Evolutionary conservation across 2,888 invertebrate genomes (phyloP).

Genomic region (Callosobruchus maculatus): DNA sequence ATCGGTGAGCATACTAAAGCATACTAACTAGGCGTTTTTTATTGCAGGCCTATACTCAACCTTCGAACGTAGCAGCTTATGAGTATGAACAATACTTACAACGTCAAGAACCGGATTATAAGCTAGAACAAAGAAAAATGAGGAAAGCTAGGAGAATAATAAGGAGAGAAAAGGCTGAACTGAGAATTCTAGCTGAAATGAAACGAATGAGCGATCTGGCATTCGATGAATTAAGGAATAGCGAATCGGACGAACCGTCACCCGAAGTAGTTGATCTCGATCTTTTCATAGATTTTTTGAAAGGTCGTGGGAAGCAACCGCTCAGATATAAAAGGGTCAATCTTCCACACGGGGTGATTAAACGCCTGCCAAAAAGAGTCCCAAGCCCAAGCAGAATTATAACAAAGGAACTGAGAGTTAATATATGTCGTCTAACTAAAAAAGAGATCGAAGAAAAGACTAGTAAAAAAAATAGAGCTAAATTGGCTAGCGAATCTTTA

Average conservation of each 20-base stretch:
- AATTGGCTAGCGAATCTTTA: neutral
- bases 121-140: neutral
- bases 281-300: neutral
- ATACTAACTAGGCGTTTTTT: too few relatives aligned
- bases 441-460: neutral
- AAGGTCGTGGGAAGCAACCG: neutral
- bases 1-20: too few relatives aligned
- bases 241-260: neutral
- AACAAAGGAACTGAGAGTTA: slow-evolving; percentile 21
- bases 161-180: neutral
- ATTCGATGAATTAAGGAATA: neutral
- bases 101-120: neutral
- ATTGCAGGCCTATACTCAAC: too few relatives aligned
- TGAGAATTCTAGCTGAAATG: neutral
- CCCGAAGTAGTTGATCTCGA: neutral
- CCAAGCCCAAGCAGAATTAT: slow-evolving; percentile 9
- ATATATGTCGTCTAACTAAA: slow-evolving; percentile 17
- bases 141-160: neutral
- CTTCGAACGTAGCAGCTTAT: too few relatives aligned
- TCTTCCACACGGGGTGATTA: too few relatives aligned
- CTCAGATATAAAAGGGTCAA: neutral
- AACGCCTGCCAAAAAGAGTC: too few relatives aligned
- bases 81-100: neutral
- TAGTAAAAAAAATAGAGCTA: neutral
- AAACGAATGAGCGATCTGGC: neutral